These are phyloP conservation scores for Boulengeromyrus knoepffleri DNA, from an alignment of 2,113 vertebrate genomes.

Conservation along the genomic window DNA sequence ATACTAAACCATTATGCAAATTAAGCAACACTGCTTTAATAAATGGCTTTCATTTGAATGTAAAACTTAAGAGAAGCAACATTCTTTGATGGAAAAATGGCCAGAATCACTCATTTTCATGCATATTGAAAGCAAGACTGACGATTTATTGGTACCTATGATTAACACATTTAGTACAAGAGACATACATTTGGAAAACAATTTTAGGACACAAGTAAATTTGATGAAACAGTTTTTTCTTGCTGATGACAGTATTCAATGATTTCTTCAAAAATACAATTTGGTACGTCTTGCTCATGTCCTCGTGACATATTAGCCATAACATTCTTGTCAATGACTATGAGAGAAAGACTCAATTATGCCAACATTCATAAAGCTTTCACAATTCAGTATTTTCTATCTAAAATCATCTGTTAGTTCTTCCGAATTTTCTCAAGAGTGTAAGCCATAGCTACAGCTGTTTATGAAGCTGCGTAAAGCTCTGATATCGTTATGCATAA, in stretches of 20 bases:
- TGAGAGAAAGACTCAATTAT: background rate
- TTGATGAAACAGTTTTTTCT: constrained; percentile 1
- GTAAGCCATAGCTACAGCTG: constrained; percentile 26
- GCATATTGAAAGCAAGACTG: background rate
- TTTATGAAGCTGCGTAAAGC: constrained; percentile 31
- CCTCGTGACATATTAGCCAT: background rate
- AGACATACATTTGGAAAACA: background rate
- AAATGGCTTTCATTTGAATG: background rate
- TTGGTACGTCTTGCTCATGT: background rate
- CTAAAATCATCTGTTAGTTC: constrained; percentile 14
- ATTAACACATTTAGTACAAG: background rate
- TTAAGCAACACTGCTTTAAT: background rate
- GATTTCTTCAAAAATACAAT: background rate
- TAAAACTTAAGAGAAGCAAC: background rate
- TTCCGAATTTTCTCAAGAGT: constrained; percentile 9
- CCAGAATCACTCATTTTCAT: background rate
- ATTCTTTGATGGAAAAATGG: constrained; percentile 1
- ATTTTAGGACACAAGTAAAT: background rate
- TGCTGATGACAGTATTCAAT: background rate
- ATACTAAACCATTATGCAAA: background rate
- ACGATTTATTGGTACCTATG: background rate
- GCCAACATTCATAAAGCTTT: background rate
- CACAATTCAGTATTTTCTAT: background rate
- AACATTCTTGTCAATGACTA: background rate
- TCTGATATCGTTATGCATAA: constrained; percentile 18